Evolutionary conservation across 2,113 vertebrate species (phyloP), one percentile per base, ranked within the genome.

Genomic region (Phyllostomus discolor): DNA sequence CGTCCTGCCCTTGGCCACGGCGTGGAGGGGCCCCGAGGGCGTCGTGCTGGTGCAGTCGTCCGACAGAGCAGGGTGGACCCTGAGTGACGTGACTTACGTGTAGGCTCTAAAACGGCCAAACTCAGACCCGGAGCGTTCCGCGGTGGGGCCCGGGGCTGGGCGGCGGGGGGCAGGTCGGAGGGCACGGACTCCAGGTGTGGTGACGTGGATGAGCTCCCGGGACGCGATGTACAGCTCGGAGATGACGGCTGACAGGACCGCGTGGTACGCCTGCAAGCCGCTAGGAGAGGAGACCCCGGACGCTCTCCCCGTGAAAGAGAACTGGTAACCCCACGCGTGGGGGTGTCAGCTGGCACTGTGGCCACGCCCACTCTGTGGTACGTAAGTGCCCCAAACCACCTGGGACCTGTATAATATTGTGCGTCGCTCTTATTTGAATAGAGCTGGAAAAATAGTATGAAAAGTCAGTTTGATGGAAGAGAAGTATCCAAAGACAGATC

Each of bases 181-280:
- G 78, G 52, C 52, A 26, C 11, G 10, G 26, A 80, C 24, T 10
- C 31, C 54, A 31, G 54, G 5, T 19, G 17, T 3, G 3, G 28
- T 3, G 3, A 41, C 24, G 5, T 4, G 16, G 28, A 9, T 3
- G 5, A 9, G 8, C 22, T 22, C 69, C 17, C 28, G 17, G 69
- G 38, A 5, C 16, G 2, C 17, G 1, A 35, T 0, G 14, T 7
- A 10, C 70, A 26, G 86, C 69, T 0, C 10, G 28, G 20, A 11
- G 9, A 33, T 10, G 6, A 2, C 4, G 24, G 67, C 54, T 43
- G 9, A 7, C 1, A 4, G 33, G 1, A 2, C 38, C 1, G 12
- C 16, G 2, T 1, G 12, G 12, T 8, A 31, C 3, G 9, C 1
- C 28, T 28, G 24, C 1, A 22, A 64, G 15, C 4, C 28, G 14